A percentile compares a stretch with the other conserved stretches of the same genome.
These are phyloP conservation scores for Ameiurus melas DNA, from an alignment of 2,113 vertebrate species.

Conservation along the genomic window DNA sequence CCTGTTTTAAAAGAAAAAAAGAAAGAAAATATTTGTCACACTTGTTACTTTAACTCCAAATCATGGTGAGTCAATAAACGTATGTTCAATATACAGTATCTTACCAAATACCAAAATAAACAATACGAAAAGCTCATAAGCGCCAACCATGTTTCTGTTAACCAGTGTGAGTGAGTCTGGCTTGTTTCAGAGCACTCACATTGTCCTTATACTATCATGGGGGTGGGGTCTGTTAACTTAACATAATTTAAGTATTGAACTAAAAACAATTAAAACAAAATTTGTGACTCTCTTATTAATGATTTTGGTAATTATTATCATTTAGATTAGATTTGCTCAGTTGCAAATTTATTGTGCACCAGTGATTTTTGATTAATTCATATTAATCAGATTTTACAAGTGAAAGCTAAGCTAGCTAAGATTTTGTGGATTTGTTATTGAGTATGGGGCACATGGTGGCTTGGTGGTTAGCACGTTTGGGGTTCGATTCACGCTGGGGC, in stretches of 20 bases:
- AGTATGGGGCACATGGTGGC: background rate
- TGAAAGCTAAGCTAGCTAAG: background rate
- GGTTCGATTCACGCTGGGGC: too few relatives aligned
- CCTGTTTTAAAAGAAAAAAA: slow-evolving; percentile 48
- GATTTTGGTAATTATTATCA: background rate
- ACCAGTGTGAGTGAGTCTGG: slow-evolving; percentile 34
- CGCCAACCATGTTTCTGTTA: background rate
- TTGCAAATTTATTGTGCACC: background rate
- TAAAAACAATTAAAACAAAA: background rate
- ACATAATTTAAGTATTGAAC: background rate
- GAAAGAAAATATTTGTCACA: background rate
- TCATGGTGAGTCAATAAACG: background rate
- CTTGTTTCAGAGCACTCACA: background rate
- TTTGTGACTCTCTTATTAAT: background rate
- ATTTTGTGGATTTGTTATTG: background rate
- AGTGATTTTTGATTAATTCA: background rate
- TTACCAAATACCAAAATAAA: slow-evolving; percentile 9
- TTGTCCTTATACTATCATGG: background rate
- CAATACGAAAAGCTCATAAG: background rate
- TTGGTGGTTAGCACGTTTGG: too few relatives aligned
- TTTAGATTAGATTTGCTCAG: background rate
- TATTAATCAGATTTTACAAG: background rate
- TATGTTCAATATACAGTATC: too few relatives aligned
- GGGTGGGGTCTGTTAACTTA: background rate
- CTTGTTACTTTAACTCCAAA: background rate